A percentile compares a stretch with the other conserved stretches of the same genome.
Conservation (phyloP, 2,888 invertebrate genomes). For the Aporophyla nigra region DNA sequence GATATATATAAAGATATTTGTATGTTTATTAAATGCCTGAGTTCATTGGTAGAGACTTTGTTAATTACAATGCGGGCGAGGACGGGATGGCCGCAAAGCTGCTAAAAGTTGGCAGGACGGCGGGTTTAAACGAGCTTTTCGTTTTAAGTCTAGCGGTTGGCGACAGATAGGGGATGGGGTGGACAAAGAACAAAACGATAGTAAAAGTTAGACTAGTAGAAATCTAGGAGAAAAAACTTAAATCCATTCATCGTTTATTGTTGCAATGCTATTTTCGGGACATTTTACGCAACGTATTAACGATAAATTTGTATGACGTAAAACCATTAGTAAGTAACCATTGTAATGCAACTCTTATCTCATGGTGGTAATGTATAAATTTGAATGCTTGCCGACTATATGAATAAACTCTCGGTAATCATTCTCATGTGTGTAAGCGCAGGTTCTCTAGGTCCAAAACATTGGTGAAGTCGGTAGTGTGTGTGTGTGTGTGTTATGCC, state of each 20-base stretch:
- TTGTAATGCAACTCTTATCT: not conserved
- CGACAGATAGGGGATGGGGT: not conserved
- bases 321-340: not conserved
- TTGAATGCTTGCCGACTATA: not conserved
- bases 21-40: constrained; percentile 27
- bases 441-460: too few species aligned
- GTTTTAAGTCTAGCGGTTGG: constrained; percentile 30
- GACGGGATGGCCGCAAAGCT: constrained; percentile 1
- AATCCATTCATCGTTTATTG: not conserved
- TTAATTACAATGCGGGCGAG: constrained; percentile 35
- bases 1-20: too few species aligned
- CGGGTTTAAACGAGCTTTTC: constrained; percentile 23
- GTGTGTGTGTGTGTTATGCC: too few species aligned
- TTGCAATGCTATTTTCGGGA: too few species aligned
- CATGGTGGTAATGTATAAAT: not conserved
- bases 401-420: too few species aligned
- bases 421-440: too few species aligned
- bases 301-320: not conserved
- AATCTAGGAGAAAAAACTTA: not conserved
- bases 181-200: not conserved
- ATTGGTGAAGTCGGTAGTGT: too few species aligned
- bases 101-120: constrained; percentile 29
- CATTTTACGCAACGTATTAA: not conserved
- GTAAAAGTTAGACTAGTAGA: not conserved
- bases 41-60: constrained; percentile 13